These are phyloP conservation scores for Lamellibrachia satsuma DNA, from an alignment of 2,888 invertebrate genomes.

Conservation along the genomic window DNA sequence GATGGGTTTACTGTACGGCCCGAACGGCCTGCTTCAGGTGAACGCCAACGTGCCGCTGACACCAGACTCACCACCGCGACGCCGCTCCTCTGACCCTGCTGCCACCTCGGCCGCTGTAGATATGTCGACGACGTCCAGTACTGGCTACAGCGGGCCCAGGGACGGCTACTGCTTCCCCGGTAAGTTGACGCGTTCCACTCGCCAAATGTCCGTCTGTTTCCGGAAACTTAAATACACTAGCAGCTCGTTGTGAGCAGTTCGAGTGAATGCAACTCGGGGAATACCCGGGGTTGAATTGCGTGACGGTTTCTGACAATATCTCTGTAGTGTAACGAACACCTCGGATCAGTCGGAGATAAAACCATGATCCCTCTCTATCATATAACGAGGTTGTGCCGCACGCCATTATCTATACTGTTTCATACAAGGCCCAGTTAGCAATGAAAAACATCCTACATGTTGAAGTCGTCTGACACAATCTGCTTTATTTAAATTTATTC, in stretches of 20 bases:
- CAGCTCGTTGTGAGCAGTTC: neutral
- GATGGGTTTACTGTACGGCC: constrained; percentile 81
- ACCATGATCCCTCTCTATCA: neutral
- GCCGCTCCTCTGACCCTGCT: constrained; percentile 19
- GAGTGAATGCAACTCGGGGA: neutral
- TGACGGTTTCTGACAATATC: neutral
- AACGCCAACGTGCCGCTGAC: constrained; percentile 45
- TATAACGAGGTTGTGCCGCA: neutral
- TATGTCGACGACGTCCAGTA: neutral
- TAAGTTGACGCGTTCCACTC: neutral
- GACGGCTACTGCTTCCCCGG: neutral
- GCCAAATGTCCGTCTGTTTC: neutral
- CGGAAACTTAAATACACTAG: constrained; percentile 17
- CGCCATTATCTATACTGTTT: neutral
- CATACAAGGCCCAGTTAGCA: neutral
- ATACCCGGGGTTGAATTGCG: neutral
- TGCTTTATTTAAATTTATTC: neutral
- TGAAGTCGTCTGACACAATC: neutral
- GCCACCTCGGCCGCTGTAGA: constrained; percentile 18
- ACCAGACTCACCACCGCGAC: constrained; percentile 3
- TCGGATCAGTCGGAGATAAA: neutral
- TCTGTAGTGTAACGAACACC: neutral
- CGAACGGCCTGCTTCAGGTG: constrained; percentile 60
- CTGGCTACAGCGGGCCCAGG: neutral
- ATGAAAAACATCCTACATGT: neutral